A percentile compares a stretch with the other conserved stretches of the same genome.
These are phyloP conservation scores for Andrena haemorrhoa DNA, from an alignment of 2,888 invertebrate genomes.

Conservation along the genomic window DNA sequence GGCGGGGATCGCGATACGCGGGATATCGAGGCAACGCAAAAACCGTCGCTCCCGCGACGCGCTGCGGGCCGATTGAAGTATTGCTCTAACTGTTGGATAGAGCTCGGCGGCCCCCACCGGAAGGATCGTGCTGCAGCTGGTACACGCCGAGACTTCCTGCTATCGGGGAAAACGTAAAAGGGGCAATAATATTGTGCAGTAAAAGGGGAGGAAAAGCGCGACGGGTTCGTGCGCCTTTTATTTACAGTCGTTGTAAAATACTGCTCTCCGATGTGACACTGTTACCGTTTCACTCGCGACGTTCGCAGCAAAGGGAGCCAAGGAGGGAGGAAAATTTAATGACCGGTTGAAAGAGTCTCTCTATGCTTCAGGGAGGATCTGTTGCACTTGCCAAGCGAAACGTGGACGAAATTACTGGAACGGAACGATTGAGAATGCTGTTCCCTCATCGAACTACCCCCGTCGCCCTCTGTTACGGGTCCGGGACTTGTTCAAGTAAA, in stretches of 20 bases:
- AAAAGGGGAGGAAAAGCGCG: conserved; percentile 41
- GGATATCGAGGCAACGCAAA: conserved; percentile 30
- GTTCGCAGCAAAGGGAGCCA: neutral
- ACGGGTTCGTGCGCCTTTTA: conserved; percentile 33
- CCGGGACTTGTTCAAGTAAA: too few relatives aligned
- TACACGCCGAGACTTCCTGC: conserved; percentile 14
- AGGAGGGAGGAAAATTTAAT: conserved; percentile 17
- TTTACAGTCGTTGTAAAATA: conserved; percentile 40
- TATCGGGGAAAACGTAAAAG: conserved; percentile 52
- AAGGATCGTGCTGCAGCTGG: conserved; percentile 29
- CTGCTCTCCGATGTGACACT: conserved; percentile 11
- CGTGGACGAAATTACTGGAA: conserved; percentile 12
- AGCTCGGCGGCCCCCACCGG: conserved; percentile 3
- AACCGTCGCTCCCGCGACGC: conserved; percentile 36
- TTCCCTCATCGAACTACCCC: neutral
- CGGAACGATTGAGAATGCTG: conserved; percentile 19
- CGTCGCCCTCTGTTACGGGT: too few relatives aligned
- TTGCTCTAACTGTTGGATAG: conserved; percentile 43
- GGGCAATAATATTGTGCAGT: conserved; percentile 52
- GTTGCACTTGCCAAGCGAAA: neutral
- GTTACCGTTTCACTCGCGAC: neutral
- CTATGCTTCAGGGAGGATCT: conserved; percentile 6
- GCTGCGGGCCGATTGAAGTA: conserved; percentile 58
- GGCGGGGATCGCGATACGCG: conserved; percentile 41
- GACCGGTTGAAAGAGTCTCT: neutral